Percentiles rank a stretch among this genome's conserved stretches.
phyloP scores from a whole-genome alignment of 1,140 invertebrate species.

The Propsilocerus akamusi region DNA sequence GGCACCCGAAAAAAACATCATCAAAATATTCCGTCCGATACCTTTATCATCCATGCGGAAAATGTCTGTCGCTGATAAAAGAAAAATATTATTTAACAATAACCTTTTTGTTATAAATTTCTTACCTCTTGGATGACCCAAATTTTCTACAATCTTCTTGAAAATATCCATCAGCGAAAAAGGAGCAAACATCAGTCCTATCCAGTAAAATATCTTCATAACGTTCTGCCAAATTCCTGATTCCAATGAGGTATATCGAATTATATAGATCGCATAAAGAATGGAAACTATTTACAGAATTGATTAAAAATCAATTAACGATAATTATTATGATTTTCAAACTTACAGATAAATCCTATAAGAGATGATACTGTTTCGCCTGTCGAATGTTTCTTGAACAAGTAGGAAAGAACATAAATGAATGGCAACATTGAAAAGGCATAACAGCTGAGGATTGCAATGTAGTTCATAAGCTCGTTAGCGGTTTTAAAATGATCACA shows the following conservation, averaged over 20 bases:
- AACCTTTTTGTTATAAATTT: too few relatives aligned
- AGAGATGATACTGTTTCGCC: slow-evolving; percentile 41
- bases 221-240: too few relatives aligned
- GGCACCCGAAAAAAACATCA: neutral
- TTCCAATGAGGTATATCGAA: too few relatives aligned
- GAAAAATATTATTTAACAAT: too few relatives aligned
- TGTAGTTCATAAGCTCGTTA: slow-evolving; percentile 27
- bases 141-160: too few relatives aligned
- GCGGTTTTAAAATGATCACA: slow-evolving; percentile 31
- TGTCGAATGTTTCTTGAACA: slow-evolving; percentile 42
- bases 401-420: slow-evolving; percentile 35
- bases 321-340: too few relatives aligned
- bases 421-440: slow-evolving; percentile 30
- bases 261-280: too few relatives aligned
- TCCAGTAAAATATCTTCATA: neutral
- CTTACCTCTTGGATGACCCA: too few relatives aligned
- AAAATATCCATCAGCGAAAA: neutral
- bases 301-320: too few relatives aligned
- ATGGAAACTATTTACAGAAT: too few relatives aligned
- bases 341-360: neutral
- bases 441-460: slow-evolving; percentile 29
- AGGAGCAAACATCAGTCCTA: neutral
- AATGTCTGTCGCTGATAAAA: too few relatives aligned
- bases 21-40: neutral
- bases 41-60: neutral